phyloP scores from a whole-genome alignment of 1,140 invertebrate species.

The Drusus annulatus region DNA sequence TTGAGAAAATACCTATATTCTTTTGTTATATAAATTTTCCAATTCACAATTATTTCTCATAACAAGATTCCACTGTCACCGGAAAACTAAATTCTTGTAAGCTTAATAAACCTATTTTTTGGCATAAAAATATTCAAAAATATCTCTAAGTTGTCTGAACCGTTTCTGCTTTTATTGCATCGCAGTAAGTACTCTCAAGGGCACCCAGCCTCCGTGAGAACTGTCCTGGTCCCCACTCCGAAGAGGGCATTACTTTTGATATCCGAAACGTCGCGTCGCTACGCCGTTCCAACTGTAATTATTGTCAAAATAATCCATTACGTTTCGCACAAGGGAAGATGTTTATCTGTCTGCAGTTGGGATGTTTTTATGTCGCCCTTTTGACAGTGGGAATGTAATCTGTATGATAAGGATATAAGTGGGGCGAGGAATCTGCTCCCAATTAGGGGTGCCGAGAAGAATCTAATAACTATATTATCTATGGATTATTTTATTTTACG shows the following conservation, averaged over 20 bases:
- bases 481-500: too few species aligned
- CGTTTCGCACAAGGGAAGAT: background rate
- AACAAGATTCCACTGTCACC: too few species aligned
- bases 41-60: too few species aligned
- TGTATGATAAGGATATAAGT: constrained; percentile 2
- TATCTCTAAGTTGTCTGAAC: too few species aligned
- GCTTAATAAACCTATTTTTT: too few species aligned
- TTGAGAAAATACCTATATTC: too few species aligned
- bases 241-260: constrained; percentile 23
- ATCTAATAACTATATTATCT: too few species aligned
- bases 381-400: constrained; percentile 18
- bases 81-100: too few species aligned
- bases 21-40: too few species aligned
- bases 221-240: background rate
- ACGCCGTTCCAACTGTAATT: constrained; percentile 7
- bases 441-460: background rate
- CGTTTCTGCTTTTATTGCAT: background rate
- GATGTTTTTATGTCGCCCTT: background rate
- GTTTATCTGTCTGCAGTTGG: constrained; percentile 13
- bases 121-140: too few species aligned
- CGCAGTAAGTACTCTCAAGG: constrained; percentile 19
- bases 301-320: constrained; percentile 48
- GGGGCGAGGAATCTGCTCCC: background rate
- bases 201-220: constrained; percentile 38
- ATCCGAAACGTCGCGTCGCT: constrained; percentile 30